Base-by-base conservation (phyloP, 1,140 invertebrate genomes). In the Brachystomella parvula region DNA sequence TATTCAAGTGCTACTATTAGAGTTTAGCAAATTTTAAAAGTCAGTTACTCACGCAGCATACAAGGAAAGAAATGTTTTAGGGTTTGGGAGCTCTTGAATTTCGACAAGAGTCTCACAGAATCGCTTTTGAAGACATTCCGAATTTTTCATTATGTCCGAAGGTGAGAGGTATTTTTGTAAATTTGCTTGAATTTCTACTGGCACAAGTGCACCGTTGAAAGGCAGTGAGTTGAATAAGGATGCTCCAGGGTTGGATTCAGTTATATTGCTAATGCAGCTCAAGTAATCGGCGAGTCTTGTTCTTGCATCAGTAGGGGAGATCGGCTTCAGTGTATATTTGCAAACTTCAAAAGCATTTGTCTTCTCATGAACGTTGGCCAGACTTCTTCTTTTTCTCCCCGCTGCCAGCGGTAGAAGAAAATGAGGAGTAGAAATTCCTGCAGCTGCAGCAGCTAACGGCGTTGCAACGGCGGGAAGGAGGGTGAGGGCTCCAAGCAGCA, bases 401-500 rank as follows among this genome's bases (percentile, higher is more conserved):
- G 33, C 21, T 26, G 62, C 21, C 30, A 70, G 31, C 1, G 69
- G 69, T 24, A 70, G 44, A 61, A 35, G 58, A 1, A 66, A 47
- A 35, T 47, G 44, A 24, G 61, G 33, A 19, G 47, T 47, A 24
- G 64, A 24, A 44, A 60, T 57, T n/a, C 57, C 59, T 17, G 69
- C 33, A 19, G 64, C 63, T 3, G 65, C 65, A 39, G 68, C 53
- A 39, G 64, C 61, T 24, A 70, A 47, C 49, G 64, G 68, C 44
- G 44, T 66, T 17, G 64, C 64, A 26, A 70, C 57, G 17, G 47
- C 49, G 12, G 69, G 69, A 28, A 70, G 31, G 15, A 70, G 59
- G 31, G 69, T 71, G 1, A 71, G 31, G 29, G 69, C 69, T 32
- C 66, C 63, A 15, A 71, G 47, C 21, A 71, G 69, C 32, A 71